Base-by-base conservation (phyloP, 2,113 vertebrate species). In the Uropsilus gracilis region DNA sequence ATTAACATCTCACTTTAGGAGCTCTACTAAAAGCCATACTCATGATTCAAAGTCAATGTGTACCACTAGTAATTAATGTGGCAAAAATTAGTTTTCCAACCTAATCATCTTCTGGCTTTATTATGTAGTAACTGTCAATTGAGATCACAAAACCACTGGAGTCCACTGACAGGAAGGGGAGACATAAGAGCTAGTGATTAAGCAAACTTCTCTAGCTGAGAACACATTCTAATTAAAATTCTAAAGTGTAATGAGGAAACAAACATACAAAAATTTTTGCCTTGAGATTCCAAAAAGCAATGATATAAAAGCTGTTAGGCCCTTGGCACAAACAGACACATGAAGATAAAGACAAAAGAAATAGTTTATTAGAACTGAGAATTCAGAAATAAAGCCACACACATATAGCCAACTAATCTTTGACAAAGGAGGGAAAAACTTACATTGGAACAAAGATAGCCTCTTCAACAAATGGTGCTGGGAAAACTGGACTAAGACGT, bases 41-140 rank as follows among this genome's bases (percentile, higher is more conserved):
- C 91, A 95, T 97, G 93, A 97, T 94, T 97, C 96, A 97, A 95
- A 96, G 93, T 96, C 96, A 94, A 63, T 85, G 48, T 87, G 94
- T 82, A 77, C 59, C 92, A 95, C 85, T 96, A 44, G 91, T 95
- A 97, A 97, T 97, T 97, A 97, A 94, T 73, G 89, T 95, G 95
- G 95, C 89, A 89, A 90, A 94, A 94, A 95, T 89, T 77, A 64
- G 82, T 91, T 92, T 96, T 96, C 86, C 63, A 89, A 63, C 90
- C 82, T 96, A 94, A 90, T 94, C 91, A 48, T 95, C 85, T 66
- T 69, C 83, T 90, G 63, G 76, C 72, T 92, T 48, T 73, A 88
- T 94, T 92, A 90, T 53, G 61, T 94, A 94, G 95, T 94, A 89
- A 85, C 82, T 92, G 50, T 95, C 89, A 90, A 12, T 94, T 95